Evolutionary conservation across 2,113 vertebrate species (phyloP).

Genomic region (Prinia subflava): DNA sequence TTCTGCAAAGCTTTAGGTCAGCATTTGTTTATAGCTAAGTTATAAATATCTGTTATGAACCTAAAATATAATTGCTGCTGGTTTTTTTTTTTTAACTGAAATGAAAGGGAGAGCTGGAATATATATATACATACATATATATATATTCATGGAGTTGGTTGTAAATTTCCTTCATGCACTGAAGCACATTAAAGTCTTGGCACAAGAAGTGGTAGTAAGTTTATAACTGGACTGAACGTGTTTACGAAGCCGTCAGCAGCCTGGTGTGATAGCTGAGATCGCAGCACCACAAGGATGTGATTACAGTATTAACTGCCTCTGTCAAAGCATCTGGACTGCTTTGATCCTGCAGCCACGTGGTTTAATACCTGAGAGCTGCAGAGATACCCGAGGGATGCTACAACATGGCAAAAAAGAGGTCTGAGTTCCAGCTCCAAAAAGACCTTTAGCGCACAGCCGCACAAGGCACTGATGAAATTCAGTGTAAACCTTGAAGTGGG

Average conservation of each 20-base stretch:
- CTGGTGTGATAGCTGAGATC: not conserved
- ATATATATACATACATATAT: not conserved
- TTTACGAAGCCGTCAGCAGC: not conserved
- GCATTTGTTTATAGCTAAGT: constrained; percentile 12
- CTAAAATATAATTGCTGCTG: constrained; percentile 35
- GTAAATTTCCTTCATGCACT: constrained; percentile 61
- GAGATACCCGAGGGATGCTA: not conserved
- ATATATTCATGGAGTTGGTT: not conserved
- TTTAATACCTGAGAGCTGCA: not conserved
- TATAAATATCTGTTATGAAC: not conserved
- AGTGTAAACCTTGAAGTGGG: not conserved
- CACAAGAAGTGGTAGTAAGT: not conserved
- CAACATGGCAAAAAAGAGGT: not conserved
- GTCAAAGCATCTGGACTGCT: not conserved
- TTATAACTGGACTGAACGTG: constrained; percentile 24
- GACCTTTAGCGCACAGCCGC: not conserved
- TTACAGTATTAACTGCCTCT: not conserved
- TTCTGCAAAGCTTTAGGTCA: constrained; percentile 10
- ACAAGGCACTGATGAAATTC: not conserved
- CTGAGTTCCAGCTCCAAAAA: not conserved
- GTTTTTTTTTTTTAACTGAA: not conserved
- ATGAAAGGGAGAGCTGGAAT: constrained; percentile 19
- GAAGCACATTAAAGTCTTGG: constrained; percentile 50
- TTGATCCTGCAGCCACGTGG: not conserved
- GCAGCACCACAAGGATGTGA: not conserved